phyloP scores from a whole-genome alignment of 2,797 vertebrate species.

The Rhodeus uyekii region DNA sequence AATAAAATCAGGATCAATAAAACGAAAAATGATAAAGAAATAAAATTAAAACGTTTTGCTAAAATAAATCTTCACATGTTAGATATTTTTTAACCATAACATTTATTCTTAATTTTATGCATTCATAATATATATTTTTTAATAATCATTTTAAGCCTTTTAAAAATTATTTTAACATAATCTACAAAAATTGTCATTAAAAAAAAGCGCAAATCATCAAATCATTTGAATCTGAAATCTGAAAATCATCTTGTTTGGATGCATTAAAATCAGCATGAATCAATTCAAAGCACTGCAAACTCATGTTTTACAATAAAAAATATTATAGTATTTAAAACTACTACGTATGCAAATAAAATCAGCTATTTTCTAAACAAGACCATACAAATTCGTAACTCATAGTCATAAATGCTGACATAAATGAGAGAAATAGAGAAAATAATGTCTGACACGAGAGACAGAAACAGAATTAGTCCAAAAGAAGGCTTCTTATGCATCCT shows the following conservation, averaged over 20 bases:
- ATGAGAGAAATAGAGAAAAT: neutral
- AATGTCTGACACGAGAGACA: neutral
- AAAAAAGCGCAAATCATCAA: too few species aligned
- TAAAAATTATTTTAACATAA: neutral
- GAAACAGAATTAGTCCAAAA: neutral
- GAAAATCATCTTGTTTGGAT: neutral
- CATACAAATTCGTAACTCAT: neutral
- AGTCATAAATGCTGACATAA: neutral
- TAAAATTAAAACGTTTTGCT: neutral
- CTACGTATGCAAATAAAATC: too few species aligned
- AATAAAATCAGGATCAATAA: neutral
- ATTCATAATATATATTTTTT: neutral
- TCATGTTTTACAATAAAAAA: neutral
- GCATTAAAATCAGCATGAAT: neutral
- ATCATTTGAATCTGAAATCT: neutral
- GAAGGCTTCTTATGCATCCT: too few species aligned
- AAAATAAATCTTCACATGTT: neutral
- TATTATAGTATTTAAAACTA: too few species aligned
- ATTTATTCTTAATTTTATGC: neutral
- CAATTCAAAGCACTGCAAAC: neutral
- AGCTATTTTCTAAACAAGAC: neutral
- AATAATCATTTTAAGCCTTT: neutral
- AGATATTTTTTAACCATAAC: neutral
- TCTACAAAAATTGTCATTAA: neutral
- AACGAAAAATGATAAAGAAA: too few species aligned